phyloP scores from a whole-genome alignment of 2,797 vertebrate genomes.

The Anas bahamensis region DNA sequence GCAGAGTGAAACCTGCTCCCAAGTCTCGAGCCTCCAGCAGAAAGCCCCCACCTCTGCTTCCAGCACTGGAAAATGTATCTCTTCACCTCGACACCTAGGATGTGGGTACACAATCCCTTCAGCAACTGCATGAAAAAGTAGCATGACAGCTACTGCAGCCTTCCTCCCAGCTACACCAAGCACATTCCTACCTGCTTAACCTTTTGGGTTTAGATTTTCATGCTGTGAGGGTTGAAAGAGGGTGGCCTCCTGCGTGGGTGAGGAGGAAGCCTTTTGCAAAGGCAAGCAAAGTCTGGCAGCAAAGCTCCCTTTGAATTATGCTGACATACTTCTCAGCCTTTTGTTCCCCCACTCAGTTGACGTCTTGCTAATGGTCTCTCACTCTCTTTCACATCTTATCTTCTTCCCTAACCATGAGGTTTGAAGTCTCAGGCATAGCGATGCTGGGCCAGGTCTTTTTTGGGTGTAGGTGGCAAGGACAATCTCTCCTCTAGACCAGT shows the following conservation, averaged over 20 bases:
- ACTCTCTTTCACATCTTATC: too few relatives aligned
- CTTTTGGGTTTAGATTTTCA: not conserved
- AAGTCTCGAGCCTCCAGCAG: not conserved
- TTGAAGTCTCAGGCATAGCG: too few relatives aligned
- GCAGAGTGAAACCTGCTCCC: not conserved
- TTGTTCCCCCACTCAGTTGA: not conserved
- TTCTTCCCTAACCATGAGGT: too few relatives aligned
- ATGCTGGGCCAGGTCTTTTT: too few relatives aligned
- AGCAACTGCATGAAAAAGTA: not conserved
- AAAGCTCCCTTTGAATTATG: not conserved
- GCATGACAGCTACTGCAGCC: not conserved
- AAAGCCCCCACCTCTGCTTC: not conserved
- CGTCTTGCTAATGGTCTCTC: too few relatives aligned
- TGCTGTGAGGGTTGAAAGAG: not conserved
- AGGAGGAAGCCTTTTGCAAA: not conserved
- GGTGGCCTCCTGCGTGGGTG: not conserved
- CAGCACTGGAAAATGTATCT: not conserved
- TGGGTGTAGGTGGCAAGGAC: not conserved
- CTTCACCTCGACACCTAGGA: not conserved
- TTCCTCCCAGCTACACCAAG: not conserved
- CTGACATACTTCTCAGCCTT: not conserved
- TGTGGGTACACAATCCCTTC: not conserved
- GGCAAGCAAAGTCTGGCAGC: not conserved
- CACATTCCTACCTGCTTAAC: not conserved
- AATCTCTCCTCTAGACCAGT: not conserved